Base-by-base conservation (phyloP, 2,888 invertebrate species). In the Alsophila aescularia region DNA sequence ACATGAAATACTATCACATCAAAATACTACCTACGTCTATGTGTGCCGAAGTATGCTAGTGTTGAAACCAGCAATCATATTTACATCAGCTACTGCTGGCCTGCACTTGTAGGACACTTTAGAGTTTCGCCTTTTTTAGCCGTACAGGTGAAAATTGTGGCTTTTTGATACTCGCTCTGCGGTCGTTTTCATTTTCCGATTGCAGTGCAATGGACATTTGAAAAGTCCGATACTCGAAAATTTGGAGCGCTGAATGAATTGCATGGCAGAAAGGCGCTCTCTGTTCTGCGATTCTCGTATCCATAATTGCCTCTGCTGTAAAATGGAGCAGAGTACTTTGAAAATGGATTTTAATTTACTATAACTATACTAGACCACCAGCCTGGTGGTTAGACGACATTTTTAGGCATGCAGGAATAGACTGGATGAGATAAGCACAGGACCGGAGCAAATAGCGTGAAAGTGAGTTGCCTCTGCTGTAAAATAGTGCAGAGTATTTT, bases 101-200 rank as follows among this genome's bases (percentile, higher is more conserved):
- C 21, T 7, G 31, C 4, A 32, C 14, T 18, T 39, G 43, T 27
- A 54, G 31, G 50, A 12, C 31, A 45, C 40, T 41, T 24, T 40
- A 12, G 54, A 41, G 31, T 41, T 45, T 50, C 51, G 35, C 55
- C 55, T 56, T 45, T 55, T 56, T 51, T 41, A 56, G n/a, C 29
- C 40, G 41, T 65, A 52, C 70, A 70, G 72, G 72, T 75, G 66
- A 70, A 75, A 73, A 75, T 73, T 70, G 69, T 65, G 64, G 62
- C 58, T 65, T 63, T 60, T 52, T 63, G 49, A 54, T 24, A 24
- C 57, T 52, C 52, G 52, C 60, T 62, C 56, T 61, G 70, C 54
- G 66, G 70, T 58, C 58, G 48, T 63, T 63, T 75, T 69, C 67
- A 70, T 73, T 70, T 69, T 61, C 54, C 67, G 62, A 65, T 64